Evolutionary conservation across 2,888 invertebrate genomes (phyloP), one percentile per base, ranked within the genome.

Genomic region (Cheilosia vulpina): DNA sequence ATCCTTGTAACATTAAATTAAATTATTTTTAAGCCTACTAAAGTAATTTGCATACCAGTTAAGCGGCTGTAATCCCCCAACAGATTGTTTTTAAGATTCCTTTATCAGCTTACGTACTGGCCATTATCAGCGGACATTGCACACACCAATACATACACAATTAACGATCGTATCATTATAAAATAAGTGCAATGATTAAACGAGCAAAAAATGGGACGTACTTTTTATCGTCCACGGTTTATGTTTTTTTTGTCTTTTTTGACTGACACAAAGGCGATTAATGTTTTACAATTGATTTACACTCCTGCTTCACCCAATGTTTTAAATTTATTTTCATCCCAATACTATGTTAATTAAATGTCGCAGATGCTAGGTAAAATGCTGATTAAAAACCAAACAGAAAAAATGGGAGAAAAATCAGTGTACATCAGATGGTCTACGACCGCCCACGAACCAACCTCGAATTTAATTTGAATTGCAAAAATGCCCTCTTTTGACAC

Each of bases 231-330:
- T 41, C 47, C 58, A 69, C 43, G 31, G 45, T n/a, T n/a, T 65
- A 65, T 75, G 65, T 38, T 41, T 66, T 27, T n/a, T 47, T 52
- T 53, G 34, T 68, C 68, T 68, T 63, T 78, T 38, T 63, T 57
- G 55, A 41, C 41, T 52, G 73, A 78, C 83, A 73, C 50, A 83
- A 73, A 73, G 65, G 65, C 79, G 81, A 85, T 85, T 85, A 85
- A 81, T 81, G 81, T 85, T 81, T 81, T 72, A 85, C 81, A 81
- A 85, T 81, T 81, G 71, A 85, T 81, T 85, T 72, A 81, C 71
- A 77, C 68, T 47, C 21, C 43, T n/a, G 43, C 45, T 27, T 27
- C 11, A 7, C 31, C 34, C 52, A 15, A 34, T 80, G 62, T 69
- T 73, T 52, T 60, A 52, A 34, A 47, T 52, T 60, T 53, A 45